Evolutionary conservation across 1,140 invertebrate species (phyloP).

Genomic region (Dendrolimus punctatus): DNA sequence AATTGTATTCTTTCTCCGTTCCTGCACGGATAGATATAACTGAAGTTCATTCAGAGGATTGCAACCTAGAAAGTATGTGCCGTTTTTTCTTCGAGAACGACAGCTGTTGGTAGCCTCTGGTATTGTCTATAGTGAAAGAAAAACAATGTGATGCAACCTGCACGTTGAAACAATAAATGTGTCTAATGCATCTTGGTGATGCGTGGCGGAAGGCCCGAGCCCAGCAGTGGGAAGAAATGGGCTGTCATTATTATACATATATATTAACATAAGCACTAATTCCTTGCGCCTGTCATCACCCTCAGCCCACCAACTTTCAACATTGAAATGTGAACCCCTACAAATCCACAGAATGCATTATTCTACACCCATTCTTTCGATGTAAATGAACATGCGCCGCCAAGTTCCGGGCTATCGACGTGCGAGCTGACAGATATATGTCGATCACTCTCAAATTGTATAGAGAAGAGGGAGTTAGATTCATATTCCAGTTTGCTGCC

Average conservation of each 20-base stretch:
- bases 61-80: no score
- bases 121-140: no score
- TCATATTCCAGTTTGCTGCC: constrained; percentile 30
- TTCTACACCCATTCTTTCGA: constrained; percentile 16
- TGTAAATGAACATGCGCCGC: constrained; percentile 12
- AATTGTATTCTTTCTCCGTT: no score
- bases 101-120: no score
- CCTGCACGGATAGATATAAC: no score
- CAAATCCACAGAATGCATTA: constrained; percentile 16
- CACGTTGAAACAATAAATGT: no score
- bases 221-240: no score
- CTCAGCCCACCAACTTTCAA: neutral
- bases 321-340: constrained; percentile 1
- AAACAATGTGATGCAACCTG: no score
- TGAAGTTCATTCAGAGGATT: no score
- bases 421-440: constrained; percentile 13
- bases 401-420: constrained; percentile 5
- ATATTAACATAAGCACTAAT: neutral
- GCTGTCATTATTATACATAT: neutral
- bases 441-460: constrained; percentile 15
- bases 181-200: no score
- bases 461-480: constrained; percentile 28
- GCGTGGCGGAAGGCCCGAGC: no score
- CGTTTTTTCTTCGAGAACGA: no score
- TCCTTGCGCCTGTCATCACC: neutral